Base-by-base conservation (phyloP, 2,888 invertebrate genomes). In the Dexiosoma caninum region DNA sequence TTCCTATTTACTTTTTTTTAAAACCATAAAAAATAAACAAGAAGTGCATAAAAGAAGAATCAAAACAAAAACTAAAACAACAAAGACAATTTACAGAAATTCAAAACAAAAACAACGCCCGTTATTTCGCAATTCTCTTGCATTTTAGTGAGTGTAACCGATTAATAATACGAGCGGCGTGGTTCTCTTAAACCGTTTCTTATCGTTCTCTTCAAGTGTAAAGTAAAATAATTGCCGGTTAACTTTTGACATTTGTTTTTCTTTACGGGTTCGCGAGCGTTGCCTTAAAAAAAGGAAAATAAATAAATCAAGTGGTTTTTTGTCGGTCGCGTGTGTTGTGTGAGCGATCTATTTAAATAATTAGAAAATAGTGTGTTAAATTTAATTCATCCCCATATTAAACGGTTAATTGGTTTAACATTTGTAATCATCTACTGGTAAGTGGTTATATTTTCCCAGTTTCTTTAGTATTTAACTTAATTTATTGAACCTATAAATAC, bases 71-170 rank as follows among this genome's bases (percentile, higher is more conserved):
- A 16, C 49, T 16, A 46, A 7, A 3, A 35, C 35, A 21, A 42
- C 37, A 60, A 71, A 71, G 9, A 40, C 23, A 70, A 55, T 40
- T 55, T 44, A 62, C 55, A 62, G 49, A 67, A 62, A 57, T 62
- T 59, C 37, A 66, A 67, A 76, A 80, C 71, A 76, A 80, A 80
- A 76, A 80, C 76, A 81, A 81, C 76, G 76, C 76, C 80, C 80
- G 76, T 81, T 51, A 42, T 14, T 30, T 49, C 42, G 37, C 12
- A 27, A 8, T 32, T 35, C 14, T 32, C 23, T 37, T 37, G 14
- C n/a, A 35, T 16, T 8, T n/a, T 2, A 23, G 42, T 30, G 19
- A 60, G 35, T 21, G 19, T 4, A n/a, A 9, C n/a, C 8, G n/a
- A 35, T 23, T 16, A 12, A 16, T 23, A 49, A 30, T 8, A 37